These are phyloP conservation scores for Littorina saxatilis DNA, from an alignment of 1,140 invertebrate species.

Conservation along the genomic window DNA sequence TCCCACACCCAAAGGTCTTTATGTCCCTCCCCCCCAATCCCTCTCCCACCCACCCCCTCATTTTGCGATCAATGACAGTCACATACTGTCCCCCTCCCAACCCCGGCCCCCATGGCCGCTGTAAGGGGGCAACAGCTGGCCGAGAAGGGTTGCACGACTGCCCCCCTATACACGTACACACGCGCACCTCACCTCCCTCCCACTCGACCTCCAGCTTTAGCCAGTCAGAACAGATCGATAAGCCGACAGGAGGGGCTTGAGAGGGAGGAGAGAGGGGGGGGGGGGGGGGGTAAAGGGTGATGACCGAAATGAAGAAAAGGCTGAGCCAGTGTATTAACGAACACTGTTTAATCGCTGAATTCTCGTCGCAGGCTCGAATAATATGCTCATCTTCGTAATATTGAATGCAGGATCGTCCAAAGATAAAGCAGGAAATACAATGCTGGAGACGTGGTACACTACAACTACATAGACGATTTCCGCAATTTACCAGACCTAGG, in stretches of 20 bases:
- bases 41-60: background rate
- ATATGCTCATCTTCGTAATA: too few species aligned
- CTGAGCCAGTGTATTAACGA: background rate
- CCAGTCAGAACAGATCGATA: background rate
- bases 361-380: too few species aligned
- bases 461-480: too few species aligned
- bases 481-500: too few species aligned
- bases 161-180: too few species aligned
- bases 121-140: background rate
- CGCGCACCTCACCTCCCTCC: background rate
- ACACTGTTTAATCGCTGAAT: too few species aligned
- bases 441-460: too few species aligned
- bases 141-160: background rate
- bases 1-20: too few species aligned
- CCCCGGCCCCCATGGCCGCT: too few species aligned
- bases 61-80: background rate
- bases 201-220: background rate
- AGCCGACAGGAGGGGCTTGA: background rate
- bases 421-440: too few species aligned
- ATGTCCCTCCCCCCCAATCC: background rate
- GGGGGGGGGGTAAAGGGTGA: constrained; percentile 8
- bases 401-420: too few species aligned
- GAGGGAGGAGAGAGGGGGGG: background rate
- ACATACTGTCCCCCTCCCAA: background rate
- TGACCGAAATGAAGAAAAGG: background rate